Evolutionary conservation across 1,140 invertebrate genomes (phyloP), one percentile per base, ranked within the genome.

Genomic region (Drosophila lowei): DNA sequence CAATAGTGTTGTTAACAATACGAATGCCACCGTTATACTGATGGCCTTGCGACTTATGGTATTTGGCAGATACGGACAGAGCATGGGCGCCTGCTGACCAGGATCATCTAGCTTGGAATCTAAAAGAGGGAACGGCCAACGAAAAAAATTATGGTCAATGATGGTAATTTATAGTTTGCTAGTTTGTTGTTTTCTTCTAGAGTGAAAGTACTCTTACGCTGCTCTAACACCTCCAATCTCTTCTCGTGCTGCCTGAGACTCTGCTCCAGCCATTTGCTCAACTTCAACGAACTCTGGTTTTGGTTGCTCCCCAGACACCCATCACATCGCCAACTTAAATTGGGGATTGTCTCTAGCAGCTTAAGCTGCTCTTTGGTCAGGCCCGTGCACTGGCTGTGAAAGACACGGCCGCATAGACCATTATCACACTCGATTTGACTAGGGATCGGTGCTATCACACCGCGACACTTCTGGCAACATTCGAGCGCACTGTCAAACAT

Each of bases 21-120:
- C 79, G 8, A 91, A 77, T 8, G 53, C 38, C 15, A 56, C 66
- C 13, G 85, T 79, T 50, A 90, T 84, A 21, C 72, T 42, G 47
- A 90, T 47, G 18, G 86, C 83, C 67, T 75, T 88, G 25, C 77
- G 81, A 30, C 76, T 72, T 34, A 88, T 58, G 3, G 64, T 72
- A 16, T 56, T 74, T 18, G 84, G 79, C 43, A 90, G 43, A 70
- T 80, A 79, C 3, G 78, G 78, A 42, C 84, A 85, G 3, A 83
- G 8, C 4, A 57, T 42, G 5, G 83, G 66, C 34, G 60, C 28
- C 43, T 78, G 55, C 43, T 78, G 55, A 1, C 58, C 49, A 13
- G 83, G 56, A 42, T 65, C 60, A 8, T 79, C 47, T 3, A 60
- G n/a, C 43, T 86, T 86, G 43, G 43, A 72, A 50, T 57, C 81